phyloP scores from a whole-genome alignment of 1,140 invertebrate species.

The Chironomus tepperi region DNA sequence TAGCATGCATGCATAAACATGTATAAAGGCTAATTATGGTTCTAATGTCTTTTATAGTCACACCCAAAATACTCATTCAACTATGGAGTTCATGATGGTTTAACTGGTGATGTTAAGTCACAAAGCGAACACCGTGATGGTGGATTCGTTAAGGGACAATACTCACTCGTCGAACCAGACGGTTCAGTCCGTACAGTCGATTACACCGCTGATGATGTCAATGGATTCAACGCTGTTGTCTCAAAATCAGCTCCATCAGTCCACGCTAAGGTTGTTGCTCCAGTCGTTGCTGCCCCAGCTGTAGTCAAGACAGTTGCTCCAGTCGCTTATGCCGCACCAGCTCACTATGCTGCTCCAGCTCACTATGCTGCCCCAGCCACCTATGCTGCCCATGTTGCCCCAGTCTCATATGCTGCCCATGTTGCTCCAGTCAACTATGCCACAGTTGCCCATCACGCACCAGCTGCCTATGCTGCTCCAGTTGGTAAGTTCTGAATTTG shows the following conservation, averaged over 20 bases:
- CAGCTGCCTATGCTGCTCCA: slow-evolving; percentile 13
- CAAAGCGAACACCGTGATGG: slow-evolving; percentile 40
- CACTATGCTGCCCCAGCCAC: slow-evolving; percentile 34
- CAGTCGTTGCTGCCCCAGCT: slow-evolving; percentile 32
- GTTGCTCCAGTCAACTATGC: slow-evolving; percentile 28
- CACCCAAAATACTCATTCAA: slow-evolving; percentile 40
- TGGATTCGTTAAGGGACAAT: slow-evolving; percentile 40
- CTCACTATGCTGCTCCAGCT: slow-evolving; percentile 38
- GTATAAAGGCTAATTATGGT: neutral
- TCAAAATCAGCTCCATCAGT: slow-evolving; percentile 46
- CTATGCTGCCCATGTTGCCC: slow-evolving; percentile 36
- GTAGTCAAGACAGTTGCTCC: slow-evolving; percentile 28
- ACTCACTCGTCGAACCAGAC: slow-evolving; percentile 40
- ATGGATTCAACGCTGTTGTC: slow-evolving; percentile 31
- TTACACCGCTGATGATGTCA: slow-evolving; percentile 36
- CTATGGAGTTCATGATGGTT: slow-evolving; percentile 38
- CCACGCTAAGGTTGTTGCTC: slow-evolving; percentile 34
- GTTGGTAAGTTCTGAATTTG: neutral
- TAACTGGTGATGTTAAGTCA: slow-evolving; percentile 42
- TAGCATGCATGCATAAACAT: neutral
- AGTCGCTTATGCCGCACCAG: slow-evolving; percentile 35
- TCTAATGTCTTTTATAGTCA: slow-evolving; percentile 31
- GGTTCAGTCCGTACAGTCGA: slow-evolving; percentile 39
- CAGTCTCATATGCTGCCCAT: slow-evolving; percentile 35
- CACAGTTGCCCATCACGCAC: slow-evolving; percentile 23